Evolutionary conservation across 53 echinoderm and acorn worm species (phyloP), one percentile per base, ranked within the genome.

Genomic region (Astropecten irregularis): DNA sequence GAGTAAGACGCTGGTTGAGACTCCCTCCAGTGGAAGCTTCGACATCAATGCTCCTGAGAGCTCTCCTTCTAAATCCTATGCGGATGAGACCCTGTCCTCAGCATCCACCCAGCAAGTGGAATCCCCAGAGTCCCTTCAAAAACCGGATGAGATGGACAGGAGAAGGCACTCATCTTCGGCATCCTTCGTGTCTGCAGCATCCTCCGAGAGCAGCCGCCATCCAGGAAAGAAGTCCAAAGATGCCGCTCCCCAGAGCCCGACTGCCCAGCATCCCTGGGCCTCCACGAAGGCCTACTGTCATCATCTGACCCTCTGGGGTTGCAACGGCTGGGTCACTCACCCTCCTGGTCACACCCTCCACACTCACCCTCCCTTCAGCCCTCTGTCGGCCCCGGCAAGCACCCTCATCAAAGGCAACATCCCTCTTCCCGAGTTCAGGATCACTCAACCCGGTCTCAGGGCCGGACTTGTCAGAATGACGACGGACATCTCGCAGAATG

Each of bases 71-170:
- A 86, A 70, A 40, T 62, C 71, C 36, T 72, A 19, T n/a, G 72
- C 82, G 2, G 86, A 64, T 44, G 83, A 87, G 26, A 86, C 86
- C 31, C 82, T 83, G 7, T 86, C 90, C 27, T 82, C 88, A 11
- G 55, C 73, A 9, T 89, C 95, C 37, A 89, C 87, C 10, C 91
- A 86, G 44, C 87, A 87, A 55, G 91, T 91, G 14, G 87, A 91
- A 28, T 81, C 81, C 9, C 91, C 91, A 18, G 73, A 67, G 29
- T 77, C 59, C 38, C 0, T 59, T 0, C 68, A 68, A 28, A 40
- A 61, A 46, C 85, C 70, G 58, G 85, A 34, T 19, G 73, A 64
- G 8, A 22, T 25, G 11, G 50, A 49, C 36, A 15, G 31, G 9
- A 73, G 58, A 32, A 64, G 65, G 21, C 74, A 85, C 14, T 84